These are phyloP conservation scores for Serinus canaria DNA, from an alignment of 2,113 vertebrate genomes.

Conservation along the genomic window DNA sequence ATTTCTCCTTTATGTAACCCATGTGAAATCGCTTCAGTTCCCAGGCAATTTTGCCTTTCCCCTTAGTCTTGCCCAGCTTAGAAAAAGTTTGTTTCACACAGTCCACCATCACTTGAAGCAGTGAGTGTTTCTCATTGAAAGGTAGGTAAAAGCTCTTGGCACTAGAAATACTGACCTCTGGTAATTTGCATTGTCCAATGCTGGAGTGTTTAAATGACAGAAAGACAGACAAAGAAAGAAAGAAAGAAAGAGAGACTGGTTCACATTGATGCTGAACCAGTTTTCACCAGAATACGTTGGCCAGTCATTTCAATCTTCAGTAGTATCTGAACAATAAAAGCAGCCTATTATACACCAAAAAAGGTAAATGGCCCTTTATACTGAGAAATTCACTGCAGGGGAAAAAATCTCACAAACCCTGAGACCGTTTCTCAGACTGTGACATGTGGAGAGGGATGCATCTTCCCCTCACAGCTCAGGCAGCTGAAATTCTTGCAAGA, in stretches of 20 bases:
- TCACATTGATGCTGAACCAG: background rate
- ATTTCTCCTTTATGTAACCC: background rate
- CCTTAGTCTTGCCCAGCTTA: background rate
- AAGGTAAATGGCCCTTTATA: background rate
- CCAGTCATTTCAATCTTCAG: background rate
- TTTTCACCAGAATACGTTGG: background rate
- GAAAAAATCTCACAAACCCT: background rate
- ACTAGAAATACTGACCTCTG: background rate
- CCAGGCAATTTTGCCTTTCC: background rate
- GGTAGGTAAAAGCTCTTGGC: background rate
- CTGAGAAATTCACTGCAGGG: background rate
- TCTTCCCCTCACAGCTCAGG: background rate
- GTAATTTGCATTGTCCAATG: background rate
- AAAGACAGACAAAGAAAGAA: background rate
- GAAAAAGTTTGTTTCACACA: background rate
- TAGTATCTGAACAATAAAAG: background rate
- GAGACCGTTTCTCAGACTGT: background rate
- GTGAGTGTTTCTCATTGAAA: background rate
- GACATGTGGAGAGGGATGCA: background rate
- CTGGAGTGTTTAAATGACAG: background rate
- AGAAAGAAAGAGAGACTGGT: background rate
- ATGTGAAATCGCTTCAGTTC: background rate
- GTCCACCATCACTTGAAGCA: background rate
- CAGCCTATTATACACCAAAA: background rate
- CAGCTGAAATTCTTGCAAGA: background rate